Evolutionary conservation across 2,888 invertebrate species (phyloP).

Genomic region (Campoplex nolae): DNA sequence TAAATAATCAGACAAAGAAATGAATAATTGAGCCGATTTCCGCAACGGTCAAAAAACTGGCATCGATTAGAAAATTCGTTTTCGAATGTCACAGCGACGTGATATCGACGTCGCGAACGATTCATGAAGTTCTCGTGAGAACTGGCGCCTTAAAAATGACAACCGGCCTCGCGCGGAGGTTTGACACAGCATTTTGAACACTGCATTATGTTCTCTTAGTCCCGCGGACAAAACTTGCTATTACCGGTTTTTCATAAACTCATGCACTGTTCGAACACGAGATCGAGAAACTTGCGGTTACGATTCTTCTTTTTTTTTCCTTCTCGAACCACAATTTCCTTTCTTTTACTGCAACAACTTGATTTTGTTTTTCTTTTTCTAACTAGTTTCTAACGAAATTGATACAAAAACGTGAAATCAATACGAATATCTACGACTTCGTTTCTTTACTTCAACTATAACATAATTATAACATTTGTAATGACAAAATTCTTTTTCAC

Average conservation of each 20-base stretch:
- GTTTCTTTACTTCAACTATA: too few relatives aligned
- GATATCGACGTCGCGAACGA: too few relatives aligned
- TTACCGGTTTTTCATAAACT: conserved; percentile 19
- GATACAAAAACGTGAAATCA: too few relatives aligned
- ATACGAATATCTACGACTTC: too few relatives aligned
- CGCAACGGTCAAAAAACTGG: neutral
- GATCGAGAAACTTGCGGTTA: conserved; percentile 34
- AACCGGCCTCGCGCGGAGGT: conserved; percentile 55
- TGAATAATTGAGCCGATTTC: neutral
- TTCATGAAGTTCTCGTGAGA: neutral
- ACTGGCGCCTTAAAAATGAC: conserved; percentile 49
- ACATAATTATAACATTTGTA: too few relatives aligned
- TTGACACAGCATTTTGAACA: conserved; percentile 25
- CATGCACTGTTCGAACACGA: conserved; percentile 6
- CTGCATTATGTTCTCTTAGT: conserved; percentile 6
- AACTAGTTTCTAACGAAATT: neutral
- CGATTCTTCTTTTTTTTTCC: conserved; percentile 30
- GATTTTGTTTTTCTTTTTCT: neutral
- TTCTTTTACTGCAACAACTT: neutral
- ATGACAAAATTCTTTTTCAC: too few relatives aligned
- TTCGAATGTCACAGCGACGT: too few relatives aligned
- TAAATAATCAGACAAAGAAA: neutral
- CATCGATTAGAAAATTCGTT: neutral
- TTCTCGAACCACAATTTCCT: conserved; percentile 40
- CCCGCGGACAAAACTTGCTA: neutral